A percentile compares a stretch with the other conserved stretches of the same genome.
These are phyloP conservation scores for Chrysoperla carnea DNA, from an alignment of 1,140 invertebrate genomes.

Conservation along the genomic window DNA sequence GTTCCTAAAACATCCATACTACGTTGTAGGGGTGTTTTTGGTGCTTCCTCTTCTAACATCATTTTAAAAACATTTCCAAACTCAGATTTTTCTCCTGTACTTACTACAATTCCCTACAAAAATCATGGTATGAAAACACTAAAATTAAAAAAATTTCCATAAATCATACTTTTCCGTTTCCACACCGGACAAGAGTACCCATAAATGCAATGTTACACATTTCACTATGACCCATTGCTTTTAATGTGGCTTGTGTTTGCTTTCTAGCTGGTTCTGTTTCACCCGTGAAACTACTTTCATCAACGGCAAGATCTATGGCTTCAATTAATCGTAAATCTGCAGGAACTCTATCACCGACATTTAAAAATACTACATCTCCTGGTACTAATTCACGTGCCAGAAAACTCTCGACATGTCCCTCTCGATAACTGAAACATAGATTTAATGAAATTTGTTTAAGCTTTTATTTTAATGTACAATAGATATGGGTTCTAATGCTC, in stretches of 20 bases:
- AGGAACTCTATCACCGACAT: slow-evolving; percentile 89
- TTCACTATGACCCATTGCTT: slow-evolving; percentile 46
- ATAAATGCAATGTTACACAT: slow-evolving; percentile 94
- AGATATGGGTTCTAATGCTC: too few species aligned
- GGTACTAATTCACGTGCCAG: slow-evolving; percentile 90
- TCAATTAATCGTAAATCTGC: slow-evolving; percentile 90
- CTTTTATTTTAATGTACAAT: too few species aligned
- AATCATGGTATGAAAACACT: slow-evolving; percentile 1
- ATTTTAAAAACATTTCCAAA: slow-evolving; percentile 98
- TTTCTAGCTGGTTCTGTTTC: slow-evolving; percentile 76
- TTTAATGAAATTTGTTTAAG: slow-evolving; percentile 1
- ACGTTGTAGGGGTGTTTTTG: slow-evolving; percentile 94
- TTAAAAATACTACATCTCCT: slow-evolving; percentile 89
- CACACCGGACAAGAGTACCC: slow-evolving; percentile 93
- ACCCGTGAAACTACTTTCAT: slow-evolving; percentile 98
- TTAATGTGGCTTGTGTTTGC: slow-evolving; percentile 39
- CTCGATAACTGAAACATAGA: slow-evolving; percentile 59
- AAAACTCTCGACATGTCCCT: slow-evolving; percentile 77
- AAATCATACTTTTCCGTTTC: slow-evolving; percentile 77
- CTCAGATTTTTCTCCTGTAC: slow-evolving; percentile 89
- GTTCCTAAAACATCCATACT: slow-evolving; percentile 96
- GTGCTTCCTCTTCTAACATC: slow-evolving; percentile 98
- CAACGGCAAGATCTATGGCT: slow-evolving; percentile 77
- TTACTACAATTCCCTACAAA: slow-evolving; percentile 83
- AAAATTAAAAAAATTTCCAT: slow-evolving; percentile 3